These are phyloP conservation scores for Idaea straminata DNA, from an alignment of 2,888 invertebrate species.

Conservation along the genomic window DNA sequence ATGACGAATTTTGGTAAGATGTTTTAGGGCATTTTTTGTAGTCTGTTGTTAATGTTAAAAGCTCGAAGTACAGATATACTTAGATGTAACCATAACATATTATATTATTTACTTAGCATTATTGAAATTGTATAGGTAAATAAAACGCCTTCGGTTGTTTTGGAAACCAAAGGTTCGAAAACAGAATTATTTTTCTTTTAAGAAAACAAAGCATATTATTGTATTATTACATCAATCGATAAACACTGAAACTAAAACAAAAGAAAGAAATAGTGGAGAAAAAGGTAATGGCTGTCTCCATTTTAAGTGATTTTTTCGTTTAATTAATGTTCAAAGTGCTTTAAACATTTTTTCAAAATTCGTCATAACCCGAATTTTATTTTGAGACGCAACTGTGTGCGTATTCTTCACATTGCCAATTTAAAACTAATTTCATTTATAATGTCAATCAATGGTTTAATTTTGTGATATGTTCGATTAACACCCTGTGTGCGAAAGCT, in stretches of 20 bases:
- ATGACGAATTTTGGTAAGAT: neutral
- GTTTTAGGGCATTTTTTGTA: neutral
- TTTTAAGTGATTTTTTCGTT: no score
- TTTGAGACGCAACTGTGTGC: neutral
- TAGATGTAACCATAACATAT: no score
- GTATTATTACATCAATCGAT: neutral
- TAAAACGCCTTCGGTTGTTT: no score
- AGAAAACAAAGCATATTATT: no score
- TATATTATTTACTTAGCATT: no score
- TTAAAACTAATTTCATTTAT: conserved; percentile 3
- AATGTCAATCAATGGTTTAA: conserved; percentile 20
- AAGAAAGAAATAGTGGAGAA: neutral
- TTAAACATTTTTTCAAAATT: neutral
- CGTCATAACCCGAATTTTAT: neutral
- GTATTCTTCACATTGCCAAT: neutral
- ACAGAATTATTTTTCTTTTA: no score
- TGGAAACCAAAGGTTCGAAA: no score
- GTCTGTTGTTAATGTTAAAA: neutral
- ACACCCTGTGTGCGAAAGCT: conserved; percentile 66
- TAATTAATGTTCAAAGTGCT: no score
- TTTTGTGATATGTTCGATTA: conserved; percentile 66
- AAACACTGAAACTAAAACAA: neutral
- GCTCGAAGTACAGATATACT: no score
- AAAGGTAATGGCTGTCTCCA: no score
- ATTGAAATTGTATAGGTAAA: no score